Percentiles rank a stretch among this genome's conserved stretches.
These are phyloP conservation scores for Neodontobutis hainanensis DNA, from an alignment of 2,113 vertebrate species.

Conservation along the genomic window DNA sequence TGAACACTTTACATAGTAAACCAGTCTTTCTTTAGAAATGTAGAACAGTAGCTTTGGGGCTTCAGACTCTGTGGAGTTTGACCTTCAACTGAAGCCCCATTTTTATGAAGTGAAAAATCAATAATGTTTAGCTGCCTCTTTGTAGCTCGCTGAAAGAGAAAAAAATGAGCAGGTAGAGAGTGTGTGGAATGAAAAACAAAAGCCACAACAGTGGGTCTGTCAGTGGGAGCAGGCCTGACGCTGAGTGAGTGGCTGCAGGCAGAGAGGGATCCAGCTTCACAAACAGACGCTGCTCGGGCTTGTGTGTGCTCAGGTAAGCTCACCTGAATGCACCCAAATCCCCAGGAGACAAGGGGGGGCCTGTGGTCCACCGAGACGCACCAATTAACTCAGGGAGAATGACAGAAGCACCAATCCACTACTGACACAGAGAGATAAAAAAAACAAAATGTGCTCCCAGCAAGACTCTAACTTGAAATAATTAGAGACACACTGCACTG, in stretches of 20 bases:
- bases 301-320: slow-evolving; percentile 65
- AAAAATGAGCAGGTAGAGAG: slow-evolving; percentile 21
- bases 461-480: slow-evolving; percentile 24
- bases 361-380: slow-evolving; percentile 36
- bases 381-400: slow-evolving; percentile 58
- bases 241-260: slow-evolving; percentile 66
- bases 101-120: slow-evolving; percentile 15
- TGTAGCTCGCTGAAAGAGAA: slow-evolving; percentile 16
- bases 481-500: no score
- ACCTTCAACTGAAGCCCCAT: slow-evolving; percentile 26
- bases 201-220: slow-evolving; percentile 59
- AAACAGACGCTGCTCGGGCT: slow-evolving; percentile 60
- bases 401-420: slow-evolving; percentile 32
- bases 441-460: slow-evolving; percentile 1
- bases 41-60: slow-evolving; percentile 4
- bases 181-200: slow-evolving; percentile 63
- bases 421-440: slow-evolving; percentile 6
- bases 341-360: slow-evolving; percentile 45
- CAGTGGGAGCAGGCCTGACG: slow-evolving; percentile 59
- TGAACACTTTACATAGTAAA: slow-evolving; percentile 20
- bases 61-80: not conserved
- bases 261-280: slow-evolving; percentile 63
- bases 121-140: slow-evolving; percentile 29
- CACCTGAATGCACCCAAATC: slow-evolving; percentile 61
- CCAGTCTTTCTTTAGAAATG: slow-evolving; percentile 12